phyloP scores from a whole-genome alignment of 1,140 invertebrate species.

The Drosophila triauraria region DNA sequence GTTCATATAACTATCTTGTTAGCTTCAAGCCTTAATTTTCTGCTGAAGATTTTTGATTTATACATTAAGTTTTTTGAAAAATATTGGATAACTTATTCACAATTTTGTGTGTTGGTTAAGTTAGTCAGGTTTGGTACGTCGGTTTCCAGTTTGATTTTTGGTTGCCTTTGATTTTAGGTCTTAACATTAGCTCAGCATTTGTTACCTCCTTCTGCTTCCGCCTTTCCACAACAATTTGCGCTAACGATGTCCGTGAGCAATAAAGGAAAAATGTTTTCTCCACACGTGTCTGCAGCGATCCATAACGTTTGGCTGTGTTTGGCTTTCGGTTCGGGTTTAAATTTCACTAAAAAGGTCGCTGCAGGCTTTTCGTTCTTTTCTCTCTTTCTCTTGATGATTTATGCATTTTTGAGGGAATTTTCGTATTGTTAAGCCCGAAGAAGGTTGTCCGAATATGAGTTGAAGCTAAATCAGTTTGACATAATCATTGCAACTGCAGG shows the following conservation, averaged over 20 bases:
- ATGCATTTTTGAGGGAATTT: constrained; percentile 17
- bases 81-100: not conserved
- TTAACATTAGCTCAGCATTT: constrained; percentile 9
- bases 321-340: constrained; percentile 15
- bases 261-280: constrained; percentile 38
- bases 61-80: not conserved
- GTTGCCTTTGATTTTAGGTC: constrained; percentile 42
- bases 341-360: constrained; percentile 30
- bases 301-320: constrained; percentile 18
- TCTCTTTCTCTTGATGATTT: constrained; percentile 2
- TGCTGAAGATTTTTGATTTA: not conserved
- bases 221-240: constrained; percentile 70
- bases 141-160: constrained; percentile 9
- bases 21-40: not conserved
- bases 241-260: constrained; percentile 78
- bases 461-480: constrained; percentile 43
- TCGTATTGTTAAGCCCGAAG: not conserved
- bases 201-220: constrained; percentile 31
- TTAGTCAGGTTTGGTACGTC: not conserved
- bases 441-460: not conserved
- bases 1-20: not conserved
- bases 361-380: constrained; percentile 34
- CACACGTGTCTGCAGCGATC: constrained; percentile 58
- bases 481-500: constrained; percentile 57
- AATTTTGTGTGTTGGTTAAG: constrained; percentile 11